Conservation (phyloP, 2,888 invertebrate genomes). For the Argynnis bischoffii region DNA sequence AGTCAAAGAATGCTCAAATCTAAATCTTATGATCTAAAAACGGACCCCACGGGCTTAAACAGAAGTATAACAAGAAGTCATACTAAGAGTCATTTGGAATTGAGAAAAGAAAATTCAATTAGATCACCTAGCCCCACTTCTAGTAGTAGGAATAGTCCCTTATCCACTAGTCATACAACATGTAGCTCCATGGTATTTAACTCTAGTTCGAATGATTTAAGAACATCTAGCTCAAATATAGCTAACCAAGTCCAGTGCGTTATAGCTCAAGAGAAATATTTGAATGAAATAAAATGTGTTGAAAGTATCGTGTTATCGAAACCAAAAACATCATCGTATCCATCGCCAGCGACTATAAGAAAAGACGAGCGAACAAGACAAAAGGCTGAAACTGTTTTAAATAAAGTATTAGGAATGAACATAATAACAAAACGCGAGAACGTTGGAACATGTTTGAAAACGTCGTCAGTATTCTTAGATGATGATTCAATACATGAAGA, state of each 20-base stretch:
- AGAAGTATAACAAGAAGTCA: conserved; percentile 63
- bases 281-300: conserved; percentile 77
- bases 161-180: conserved; percentile 78
- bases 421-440: conserved; percentile 73
- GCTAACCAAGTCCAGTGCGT: conserved; percentile 78
- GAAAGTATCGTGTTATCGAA: conserved; percentile 76
- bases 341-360: conserved; percentile 66
- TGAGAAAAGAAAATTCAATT: conserved; percentile 69
- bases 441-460: conserved; percentile 69
- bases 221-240: conserved; percentile 76
- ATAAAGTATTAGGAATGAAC: conserved; percentile 77
- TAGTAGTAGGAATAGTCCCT: conserved; percentile 77
- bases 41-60: conserved; percentile 68
- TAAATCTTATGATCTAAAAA: conserved; percentile 75
- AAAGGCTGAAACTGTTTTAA: conserved; percentile 76
- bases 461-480: conserved; percentile 75
- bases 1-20: conserved; percentile 78
- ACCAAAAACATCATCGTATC: conserved; percentile 61
- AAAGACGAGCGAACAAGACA: conserved; percentile 74
- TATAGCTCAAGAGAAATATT: conserved; percentile 79
- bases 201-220: conserved; percentile 76
- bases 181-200: conserved; percentile 81
- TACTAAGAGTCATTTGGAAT: conserved; percentile 71
- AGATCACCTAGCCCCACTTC: conserved; percentile 75
- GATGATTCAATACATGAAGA: conserved; percentile 72